Conservation (phyloP, 2,797 vertebrate species). For the Coracias cyanogaster region DNA sequence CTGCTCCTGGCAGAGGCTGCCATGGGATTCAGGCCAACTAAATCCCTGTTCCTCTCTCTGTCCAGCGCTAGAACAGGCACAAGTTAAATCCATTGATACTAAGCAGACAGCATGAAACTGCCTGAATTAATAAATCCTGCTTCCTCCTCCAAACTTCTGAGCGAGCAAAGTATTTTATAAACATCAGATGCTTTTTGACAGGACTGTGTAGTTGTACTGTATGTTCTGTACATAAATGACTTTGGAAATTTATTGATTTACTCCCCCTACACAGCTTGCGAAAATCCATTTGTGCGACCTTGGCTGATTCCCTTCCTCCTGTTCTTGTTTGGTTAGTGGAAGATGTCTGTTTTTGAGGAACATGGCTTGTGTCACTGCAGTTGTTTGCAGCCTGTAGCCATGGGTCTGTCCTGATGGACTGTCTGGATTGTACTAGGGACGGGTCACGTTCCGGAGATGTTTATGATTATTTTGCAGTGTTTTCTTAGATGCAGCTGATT, state of each 20-base stretch:
- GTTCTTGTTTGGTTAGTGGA: background rate
- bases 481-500: background rate
- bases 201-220: background rate
- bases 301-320: background rate
- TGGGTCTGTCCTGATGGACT: background rate
- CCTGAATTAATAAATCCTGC: background rate
- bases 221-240: rapidly evolving
- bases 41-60: background rate
- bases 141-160: background rate
- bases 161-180: background rate
- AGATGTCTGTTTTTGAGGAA: background rate
- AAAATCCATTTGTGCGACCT: background rate
- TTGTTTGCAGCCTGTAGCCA: background rate
- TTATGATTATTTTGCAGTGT: background rate
- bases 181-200: background rate
- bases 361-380: rapidly evolving
- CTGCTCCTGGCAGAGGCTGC: conserved; percentile 29
- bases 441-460: background rate
- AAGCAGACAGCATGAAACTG: background rate
- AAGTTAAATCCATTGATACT: background rate
- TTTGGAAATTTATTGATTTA: background rate
- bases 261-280: background rate
- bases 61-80: background rate
- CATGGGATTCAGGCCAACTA: background rate
- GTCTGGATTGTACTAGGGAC: background rate